Base-by-base conservation (phyloP, 2,113 vertebrate species). In the Tichodroma muraria region DNA sequence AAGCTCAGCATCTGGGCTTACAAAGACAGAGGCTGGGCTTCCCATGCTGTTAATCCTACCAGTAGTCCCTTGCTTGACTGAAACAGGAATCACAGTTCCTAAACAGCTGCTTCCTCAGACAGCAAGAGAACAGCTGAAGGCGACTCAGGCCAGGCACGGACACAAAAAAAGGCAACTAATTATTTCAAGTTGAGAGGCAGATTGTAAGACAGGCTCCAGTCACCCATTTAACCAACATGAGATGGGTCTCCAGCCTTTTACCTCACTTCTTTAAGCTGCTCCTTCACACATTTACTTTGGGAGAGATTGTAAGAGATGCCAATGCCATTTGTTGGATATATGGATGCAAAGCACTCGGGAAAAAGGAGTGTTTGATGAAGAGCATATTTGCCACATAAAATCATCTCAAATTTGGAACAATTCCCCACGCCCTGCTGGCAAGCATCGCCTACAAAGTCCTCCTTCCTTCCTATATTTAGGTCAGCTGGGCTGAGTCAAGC, bases 31-130 rank as follows among this genome's bases (percentile, higher is more conserved):
- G 65, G 56, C 88, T 44, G 82, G 52, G 64, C 60, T 95, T 90
- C 85, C 89, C 73, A 24, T 37, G 53, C 20, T 80, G 82, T 28
- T 93, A 94, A 93, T 94, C 88, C 94, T 53, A 78, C 79, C 94
- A 61, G 91, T 63, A 95, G 94, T 73, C 71, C 76, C 81, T 27
- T 56, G 63, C 89, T 40, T n/a, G 79, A 80, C 54, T 85, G 91
- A 66, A 91, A 95, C 80, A 96, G 69, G 90, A 95, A 85, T 88
- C 80, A 16, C 52, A 77, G 82, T 13, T 94, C 88, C 80, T 83
- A 57, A 86, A 80, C 93, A 97, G 96, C 93, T 95, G 96, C 45
- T 93, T 94, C 90, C 93, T 72, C 18, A 2, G 83, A 88, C 52
- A 73, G 66, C 16, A 8, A 85, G 20, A 6, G 73, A 92, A 82